Base-by-base conservation (phyloP, 2,113 vertebrate genomes). In the Natator depressus region DNA sequence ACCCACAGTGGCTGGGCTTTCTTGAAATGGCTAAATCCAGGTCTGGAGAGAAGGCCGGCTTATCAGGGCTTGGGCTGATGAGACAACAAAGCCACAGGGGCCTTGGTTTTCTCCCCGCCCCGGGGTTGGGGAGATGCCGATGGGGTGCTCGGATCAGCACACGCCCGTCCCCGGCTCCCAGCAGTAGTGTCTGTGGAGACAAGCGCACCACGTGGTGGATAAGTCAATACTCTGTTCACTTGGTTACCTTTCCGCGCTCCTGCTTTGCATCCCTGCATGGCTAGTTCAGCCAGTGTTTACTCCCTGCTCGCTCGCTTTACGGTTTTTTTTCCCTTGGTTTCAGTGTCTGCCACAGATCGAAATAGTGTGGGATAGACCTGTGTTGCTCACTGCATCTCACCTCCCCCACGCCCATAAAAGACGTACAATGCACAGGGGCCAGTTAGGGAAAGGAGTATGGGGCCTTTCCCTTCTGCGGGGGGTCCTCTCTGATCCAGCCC, bases 381-480 rank as follows among this genome's bases (percentile, higher is more conserved):
- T 35, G 31, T 27, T n/a, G 62, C 16, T 20, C 35, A 25, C 14
- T 6, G 14, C 59, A 35, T 29, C 31, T 62, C 31, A 14, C 14
- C 55, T 57, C 6, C 62, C 62, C 31, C 62, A 35, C 14, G 14
- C 62, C 62, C 29, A 8, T 25, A 5, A 62, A 35, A 19, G 19
- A 20, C 1, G 19, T 38, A 10, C 65, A 3, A 10, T 10, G 19
- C 35, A 10, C 19, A 2, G 16, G 8, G 7, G 8, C 5, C 8
- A 4, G 19, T 19, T 38, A n/a, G 19, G 17, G n/a, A n/a, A 22
- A 72, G 65, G n/a, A 10, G 35, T 10, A 5, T 20, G n/a, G 35
- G 35, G 65, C 17, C 9, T 20, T 38, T 22, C 19, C 35, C 17
- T 20, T 38, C 65, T 8, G 11, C 10, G n/a, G 65, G 17, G 17